Percentiles rank a stretch among this genome's conserved stretches.
These are phyloP conservation scores for Phortica magna DNA, from an alignment of 2,888 invertebrate genomes.

Conservation along the genomic window DNA sequence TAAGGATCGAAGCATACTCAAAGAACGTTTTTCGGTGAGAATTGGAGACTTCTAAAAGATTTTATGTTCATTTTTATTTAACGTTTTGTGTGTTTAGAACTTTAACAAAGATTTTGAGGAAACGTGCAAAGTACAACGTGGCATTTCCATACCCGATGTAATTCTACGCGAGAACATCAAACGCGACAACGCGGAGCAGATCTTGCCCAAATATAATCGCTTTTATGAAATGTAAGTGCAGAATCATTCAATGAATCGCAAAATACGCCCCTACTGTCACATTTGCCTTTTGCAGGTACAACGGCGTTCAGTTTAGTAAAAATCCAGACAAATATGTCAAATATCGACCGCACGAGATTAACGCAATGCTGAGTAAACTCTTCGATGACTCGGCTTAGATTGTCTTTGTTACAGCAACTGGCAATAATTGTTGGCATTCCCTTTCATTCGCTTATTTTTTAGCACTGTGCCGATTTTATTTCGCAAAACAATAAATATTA, in stretches of 20 bases:
- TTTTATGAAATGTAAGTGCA: conserved; percentile 85
- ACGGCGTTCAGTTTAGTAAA: conserved; percentile 90
- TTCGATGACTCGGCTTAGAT: conserved; percentile 86
- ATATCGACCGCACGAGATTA: conserved; percentile 91
- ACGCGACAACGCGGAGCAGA: conserved; percentile 91
- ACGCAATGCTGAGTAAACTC: conserved; percentile 90
- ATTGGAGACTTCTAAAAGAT: conserved; percentile 8
- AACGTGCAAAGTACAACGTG: conserved; percentile 88
- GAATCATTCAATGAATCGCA: neutral
- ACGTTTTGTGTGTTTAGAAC: conserved; percentile 80
- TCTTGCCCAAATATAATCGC: conserved; percentile 90
- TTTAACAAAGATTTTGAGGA: conserved; percentile 99
- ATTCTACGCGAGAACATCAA: conserved; percentile 93
- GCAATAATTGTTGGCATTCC: conserved; percentile 44
- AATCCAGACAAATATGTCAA: conserved; percentile 96
- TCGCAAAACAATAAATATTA: conserved; percentile 72
- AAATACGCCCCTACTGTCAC: neutral
- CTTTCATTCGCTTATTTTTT: conserved; percentile 54
- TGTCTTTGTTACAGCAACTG: neutral
- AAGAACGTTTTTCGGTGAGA: conserved; percentile 92
- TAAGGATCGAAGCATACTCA: conserved; percentile 90
- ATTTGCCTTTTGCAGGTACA: conserved; percentile 80
- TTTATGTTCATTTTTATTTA: neutral
- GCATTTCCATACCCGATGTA: conserved; percentile 95
- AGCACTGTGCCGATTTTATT: conserved; percentile 43